phyloP scores from a whole-genome alignment of 2,113 vertebrate genomes.

The Pseudois nayaur region DNA sequence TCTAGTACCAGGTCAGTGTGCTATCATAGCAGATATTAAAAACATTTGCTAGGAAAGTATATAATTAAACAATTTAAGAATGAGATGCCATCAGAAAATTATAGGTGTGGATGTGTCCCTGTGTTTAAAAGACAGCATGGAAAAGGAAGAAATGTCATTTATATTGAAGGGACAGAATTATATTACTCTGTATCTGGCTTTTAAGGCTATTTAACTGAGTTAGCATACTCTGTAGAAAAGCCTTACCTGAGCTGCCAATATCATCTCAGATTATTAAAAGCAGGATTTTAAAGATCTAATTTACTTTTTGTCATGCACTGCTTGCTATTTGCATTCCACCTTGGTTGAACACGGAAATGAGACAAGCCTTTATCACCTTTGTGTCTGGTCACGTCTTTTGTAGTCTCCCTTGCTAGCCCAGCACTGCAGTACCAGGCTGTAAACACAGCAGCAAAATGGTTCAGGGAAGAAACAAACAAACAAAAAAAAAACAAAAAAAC shows the following conservation, averaged over 20 bases:
- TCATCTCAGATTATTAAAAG: conserved; percentile 57
- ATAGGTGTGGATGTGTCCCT: not conserved
- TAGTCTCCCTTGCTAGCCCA: not conserved
- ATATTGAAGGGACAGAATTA: not conserved
- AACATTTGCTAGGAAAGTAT: not conserved
- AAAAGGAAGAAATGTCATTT: conserved; percentile 12
- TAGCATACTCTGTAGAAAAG: conserved; percentile 49
- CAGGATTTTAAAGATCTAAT: conserved; percentile 61
- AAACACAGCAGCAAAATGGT: conserved; percentile 17
- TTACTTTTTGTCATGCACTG: conserved; percentile 60
- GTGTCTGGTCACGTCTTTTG: conserved; percentile 63
- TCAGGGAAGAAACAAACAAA: not conserved
- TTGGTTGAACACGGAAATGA: conserved; percentile 56
- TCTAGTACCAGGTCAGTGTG: not conserved
- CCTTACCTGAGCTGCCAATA: conserved; percentile 3
- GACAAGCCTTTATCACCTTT: conserved; percentile 64
- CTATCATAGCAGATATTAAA: not conserved
- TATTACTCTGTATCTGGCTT: conserved; percentile 39
- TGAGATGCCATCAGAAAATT: not conserved
- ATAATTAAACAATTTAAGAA: not conserved
- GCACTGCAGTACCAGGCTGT: not conserved
- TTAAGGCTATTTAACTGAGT: conserved; percentile 46
- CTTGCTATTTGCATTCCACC: conserved; percentile 61
- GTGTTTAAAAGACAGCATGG: not conserved
- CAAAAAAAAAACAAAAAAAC: not conserved